Base-by-base conservation (phyloP, 2,113 vertebrate genomes). In the Anthoscopus minutus region DNA sequence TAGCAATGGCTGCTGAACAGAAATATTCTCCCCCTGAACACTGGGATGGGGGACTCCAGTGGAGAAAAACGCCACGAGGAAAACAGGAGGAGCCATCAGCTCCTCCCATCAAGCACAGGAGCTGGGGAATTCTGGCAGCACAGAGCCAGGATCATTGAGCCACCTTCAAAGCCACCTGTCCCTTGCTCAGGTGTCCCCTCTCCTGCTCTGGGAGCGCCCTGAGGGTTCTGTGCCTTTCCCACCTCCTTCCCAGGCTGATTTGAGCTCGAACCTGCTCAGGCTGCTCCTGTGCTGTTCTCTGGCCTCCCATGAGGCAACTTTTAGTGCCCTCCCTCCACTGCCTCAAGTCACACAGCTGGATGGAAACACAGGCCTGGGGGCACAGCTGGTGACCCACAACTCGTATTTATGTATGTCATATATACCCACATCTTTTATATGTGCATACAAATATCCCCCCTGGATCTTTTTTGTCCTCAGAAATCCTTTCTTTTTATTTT, bases 161-260 rank as follows among this genome's bases (percentile, higher is more conserved):
- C 35, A 14, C 50, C 71, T 45, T 2, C 64, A 25, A 6, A 37
- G 18, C 25, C 2, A 1, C 40, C 15, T 7, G 47, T 9, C 13
- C n/a, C 80, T 2, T 3, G n/a, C 70, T 25, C 74, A 45, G 74
- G 45, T 15, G 13, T 35, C 30, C 14, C 31, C 82, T n/a, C 11
- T 16, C 40, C 50, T 0, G 7, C n/a, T 48, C 60, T 7, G 19
- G 16, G 4, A 9, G 56, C 4, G 69, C 48, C 21, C 58, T 9
- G n/a, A n/a, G n/a, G n/a, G n/a, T n/a, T n/a, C n/a, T n/a, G n/a
- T n/a, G 57, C 1, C 33, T 2, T 20, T 1, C 2, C 25, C 80
- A 42, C 8, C 35, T 47, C 9, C 38, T 8, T 0, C 0, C 9
- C 60, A 15, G 53, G 58, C 21, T 9, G n/a, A n/a, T n/a, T n/a